Base-by-base conservation (phyloP, 2,797 vertebrate genomes). In the Netta rufina region DNA sequence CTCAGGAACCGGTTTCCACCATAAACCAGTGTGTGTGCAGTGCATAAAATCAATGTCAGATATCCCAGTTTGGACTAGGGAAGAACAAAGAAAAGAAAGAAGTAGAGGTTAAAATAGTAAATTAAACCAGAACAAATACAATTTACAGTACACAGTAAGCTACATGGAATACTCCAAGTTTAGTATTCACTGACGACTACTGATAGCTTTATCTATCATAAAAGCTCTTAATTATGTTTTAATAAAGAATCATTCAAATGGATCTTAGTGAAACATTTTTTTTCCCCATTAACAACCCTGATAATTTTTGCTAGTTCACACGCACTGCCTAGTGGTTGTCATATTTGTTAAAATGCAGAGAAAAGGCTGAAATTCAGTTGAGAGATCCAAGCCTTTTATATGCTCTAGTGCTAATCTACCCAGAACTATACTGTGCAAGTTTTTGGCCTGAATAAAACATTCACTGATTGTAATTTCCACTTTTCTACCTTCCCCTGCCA, bases 61-160 rank as follows among this genome's bases (percentile, higher is more conserved):
- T 99, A 98, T 84, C 99, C 99, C 67, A 99, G 97, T 96, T 99
- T 99, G 79, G 99, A 99, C 99, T 99, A 97, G 57, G 84, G 58
- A 58, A 83, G 89, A 95, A 83, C 10, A 61, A 90, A 86, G 27
- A 9, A 45, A 78, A 86, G 43, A 89, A 94, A 79, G 5, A 58
- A 87, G 30, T 47, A 21, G 36, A 41, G 15, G 45, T 97, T 77
- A 95, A 84, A 80, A 19, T n/a, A 75, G 12, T 64, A 25, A 85
- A 67, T 56, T 69, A 86, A 79, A 84, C 24, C 16, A 71, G 39
- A 89, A 53, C 5, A 84, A 84, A 89, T 74, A 10, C 24, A 76
- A 4, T 76, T 90, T 84, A 56, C 38, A 79, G 33, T 61, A 39
- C 36, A 43, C 3, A 10, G 30, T 60, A 71, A 82, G 16, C 62